A percentile compares a stretch with the other conserved stretches of the same genome.
phyloP scores from a whole-genome alignment of 1,140 invertebrate genomes.

The Venturia canescens region DNA sequence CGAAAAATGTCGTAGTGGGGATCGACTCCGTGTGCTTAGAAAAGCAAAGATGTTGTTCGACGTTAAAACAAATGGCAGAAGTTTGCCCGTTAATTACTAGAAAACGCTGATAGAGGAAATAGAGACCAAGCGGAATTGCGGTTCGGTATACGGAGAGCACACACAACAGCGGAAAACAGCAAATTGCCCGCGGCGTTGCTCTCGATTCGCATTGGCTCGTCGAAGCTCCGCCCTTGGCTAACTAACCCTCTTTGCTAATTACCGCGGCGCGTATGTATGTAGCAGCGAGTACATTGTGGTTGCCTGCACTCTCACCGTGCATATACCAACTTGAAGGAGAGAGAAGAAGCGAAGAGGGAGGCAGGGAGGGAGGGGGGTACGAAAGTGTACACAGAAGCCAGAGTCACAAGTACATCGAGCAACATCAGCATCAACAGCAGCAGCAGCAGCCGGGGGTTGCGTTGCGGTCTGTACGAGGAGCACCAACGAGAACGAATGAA shows the following conservation, averaged over 20 bases:
- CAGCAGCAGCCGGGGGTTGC: conserved; percentile 30
- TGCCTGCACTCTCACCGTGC: conserved; percentile 50
- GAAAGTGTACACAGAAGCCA: conserved; percentile 46
- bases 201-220: conserved; percentile 62
- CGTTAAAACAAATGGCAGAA: not conserved
- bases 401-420: conserved; percentile 20
- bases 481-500: conserved; percentile 39
- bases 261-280: conserved; percentile 63
- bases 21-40: not conserved
- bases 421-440: conserved; percentile 21
- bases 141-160: not conserved
- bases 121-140: not conserved
- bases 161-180: not conserved
- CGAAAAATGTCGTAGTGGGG: no score
- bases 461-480: conserved; percentile 24
- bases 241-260: conserved; percentile 74
- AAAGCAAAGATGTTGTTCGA: not conserved
- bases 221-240: conserved; percentile 70
- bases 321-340: conserved; percentile 34
- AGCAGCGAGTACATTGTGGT: conserved; percentile 39
- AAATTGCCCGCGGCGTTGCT: conserved; percentile 23
- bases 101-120: not conserved
- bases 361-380: not conserved
- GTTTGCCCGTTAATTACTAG: not conserved
- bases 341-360: not conserved